Conservation (phyloP, 2,797 vertebrate genomes). For the Pyrrhura leucotis region DNA sequence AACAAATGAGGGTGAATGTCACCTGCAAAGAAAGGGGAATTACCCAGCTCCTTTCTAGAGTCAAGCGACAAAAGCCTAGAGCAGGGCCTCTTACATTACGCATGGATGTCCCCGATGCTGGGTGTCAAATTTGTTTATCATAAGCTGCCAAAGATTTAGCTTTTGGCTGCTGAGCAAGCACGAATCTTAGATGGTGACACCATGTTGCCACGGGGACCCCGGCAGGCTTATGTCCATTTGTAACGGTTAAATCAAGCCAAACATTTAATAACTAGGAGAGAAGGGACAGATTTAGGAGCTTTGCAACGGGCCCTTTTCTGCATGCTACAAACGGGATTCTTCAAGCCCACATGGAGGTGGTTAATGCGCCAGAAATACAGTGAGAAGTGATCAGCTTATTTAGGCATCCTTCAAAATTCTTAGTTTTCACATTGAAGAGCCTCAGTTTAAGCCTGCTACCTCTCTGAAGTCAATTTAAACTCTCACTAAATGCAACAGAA, state of each 20-base stretch:
- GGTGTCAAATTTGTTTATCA: neutral
- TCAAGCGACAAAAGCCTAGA: neutral
- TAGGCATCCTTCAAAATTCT: conserved; percentile 42
- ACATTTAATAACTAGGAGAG: neutral
- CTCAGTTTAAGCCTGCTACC: conserved; percentile 40
- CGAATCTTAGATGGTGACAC: neutral
- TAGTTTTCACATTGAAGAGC: conserved; percentile 35
- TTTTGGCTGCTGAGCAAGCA: neutral
- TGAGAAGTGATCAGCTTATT: conserved; percentile 38
- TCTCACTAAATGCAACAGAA: conserved; percentile 24
- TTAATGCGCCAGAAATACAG: conserved; percentile 61
- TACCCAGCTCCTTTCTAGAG: neutral
- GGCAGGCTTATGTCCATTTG: neutral
- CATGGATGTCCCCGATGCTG: neutral
- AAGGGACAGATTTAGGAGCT: neutral
- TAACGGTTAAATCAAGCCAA: neutral
- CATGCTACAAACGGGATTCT: conserved; percentile 4
- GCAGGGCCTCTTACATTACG: neutral
- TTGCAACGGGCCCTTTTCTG: neutral
- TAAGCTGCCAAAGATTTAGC: neutral
- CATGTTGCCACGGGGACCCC: neutral
- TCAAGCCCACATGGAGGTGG: neutral
- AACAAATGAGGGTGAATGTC: conserved; percentile 22
- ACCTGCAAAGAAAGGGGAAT: conserved; percentile 19
- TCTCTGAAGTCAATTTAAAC: conserved; percentile 45